Evolutionary conservation across 2,113 vertebrate genomes (phyloP), one percentile per base, ranked within the genome.

Genomic region (Narcine bancroftii): DNA sequence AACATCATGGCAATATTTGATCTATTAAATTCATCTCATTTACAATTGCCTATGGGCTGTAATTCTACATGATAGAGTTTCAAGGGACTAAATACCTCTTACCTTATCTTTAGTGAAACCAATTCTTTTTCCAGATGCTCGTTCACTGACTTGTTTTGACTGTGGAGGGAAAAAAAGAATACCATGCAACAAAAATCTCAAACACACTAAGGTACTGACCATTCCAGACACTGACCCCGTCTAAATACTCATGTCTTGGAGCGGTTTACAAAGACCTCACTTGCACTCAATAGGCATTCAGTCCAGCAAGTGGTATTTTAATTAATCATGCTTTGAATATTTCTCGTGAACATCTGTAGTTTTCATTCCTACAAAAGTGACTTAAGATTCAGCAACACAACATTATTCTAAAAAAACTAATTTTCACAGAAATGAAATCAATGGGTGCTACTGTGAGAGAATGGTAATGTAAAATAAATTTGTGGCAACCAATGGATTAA

Each of bases 81-180:
- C 89, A 36, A 36, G 36, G 17, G 21, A 89, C 33, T 0, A 91
- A n/a, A 69, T 11, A 91, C 93, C 93, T 96, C 29, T 92, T 93
- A 96, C 98, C 97, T 98, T 99, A 93, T 97, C 95, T 93, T 97
- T 98, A 17, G 97, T 97, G 94, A 99, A 98, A 92, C 96, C 96
- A 91, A 26, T 93, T 94, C 95, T 56, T 94, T 95, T 83, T 0
- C 81, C 73, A 3, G 94, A 71, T 11, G 94, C 81, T 93, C 94
- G 94, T 93, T 95, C 95, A 92, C 95, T 95, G n/a, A 92, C 92
- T 29, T 95, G 94, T 79, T 96, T 95, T 93, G 95, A 92, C 98
- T 98, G 56, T 26, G 94, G 47, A 95, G 94, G 93, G 29, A 93
- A 65, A 42, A 2, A 63, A 13, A 87, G 36, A 87, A 60, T 87